Evolutionary conservation across 2,888 invertebrate genomes (phyloP), one percentile per base, ranked within the genome.

Genomic region (Lissocephala sabroskyi): DNA sequence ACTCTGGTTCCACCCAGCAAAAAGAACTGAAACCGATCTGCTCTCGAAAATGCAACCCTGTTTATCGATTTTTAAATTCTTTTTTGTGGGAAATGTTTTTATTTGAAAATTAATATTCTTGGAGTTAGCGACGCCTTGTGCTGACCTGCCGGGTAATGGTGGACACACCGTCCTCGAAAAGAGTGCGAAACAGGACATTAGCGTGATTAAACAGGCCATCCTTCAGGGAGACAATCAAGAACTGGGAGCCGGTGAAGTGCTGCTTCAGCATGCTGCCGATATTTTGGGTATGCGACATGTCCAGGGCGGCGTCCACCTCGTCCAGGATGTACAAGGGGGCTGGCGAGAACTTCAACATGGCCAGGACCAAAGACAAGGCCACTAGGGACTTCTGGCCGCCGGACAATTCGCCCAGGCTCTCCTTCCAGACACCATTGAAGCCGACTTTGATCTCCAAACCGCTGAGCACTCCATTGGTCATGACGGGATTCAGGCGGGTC

Each of bases 161-260:
- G 0, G 98, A 98, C 86, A 96, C 94, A 43, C 98, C 98, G 86
- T 98, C 97, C 19, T 95, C 90, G 85, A 99, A 98, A 73, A 91
- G 90, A 0, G 98, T 98, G 46, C 94, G 92, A 87, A 95, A 99
- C 46, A 99, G 85, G 17, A 98, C 97, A 85, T 99, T 98, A 0
- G 99, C 98, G 86, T 99, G 98, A 86, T 95, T 97, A 86, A 98
- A 99, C 96, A 99, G 98, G 19, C 98, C 98, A 84, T 99, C 98
- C 82, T 99, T 99, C 37, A 99, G 87, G 0, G 98, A 98, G 1
- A 99, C 99, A 57, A 99, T 93, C 66, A 99, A 94, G 85, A 99
- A 99, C 92, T 98, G 90, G 0, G 97, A 96, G 80, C 91, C 90
- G 62, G 89, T 92, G 81, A 98, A 98, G 84, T 97, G 96, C 10